phyloP scores from a whole-genome alignment of 64 coral and sea anemone species.

The Anthopleura sola region DNA sequence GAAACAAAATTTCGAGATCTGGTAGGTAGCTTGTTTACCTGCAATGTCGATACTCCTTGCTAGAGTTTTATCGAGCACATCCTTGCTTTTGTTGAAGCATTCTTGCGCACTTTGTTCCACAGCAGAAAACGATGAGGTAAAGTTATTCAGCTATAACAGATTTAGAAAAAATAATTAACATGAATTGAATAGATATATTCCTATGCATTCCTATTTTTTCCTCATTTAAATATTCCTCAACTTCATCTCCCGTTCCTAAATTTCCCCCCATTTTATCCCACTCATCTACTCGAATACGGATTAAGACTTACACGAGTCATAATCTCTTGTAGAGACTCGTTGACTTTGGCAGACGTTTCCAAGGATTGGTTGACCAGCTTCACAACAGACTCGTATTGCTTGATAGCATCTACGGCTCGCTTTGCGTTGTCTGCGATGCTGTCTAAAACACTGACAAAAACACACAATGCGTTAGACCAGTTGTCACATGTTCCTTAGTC shows the following conservation, averaged over 20 bases:
- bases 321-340: conserved; percentile 70
- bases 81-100: background rate
- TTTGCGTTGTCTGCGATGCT: conserved; percentile 17
- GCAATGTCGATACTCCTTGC: conserved; percentile 23
- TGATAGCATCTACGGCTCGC: conserved; percentile 68
- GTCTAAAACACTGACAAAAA: conserved; percentile 40
- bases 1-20: too few species aligned
- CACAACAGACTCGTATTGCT: conserved; percentile 70
- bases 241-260: background rate
- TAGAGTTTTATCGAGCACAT: conserved; percentile 20
- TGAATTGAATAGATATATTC: too few species aligned
- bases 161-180: too few species aligned
- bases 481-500: too few species aligned
- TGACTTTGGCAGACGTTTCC: conserved; percentile 62
- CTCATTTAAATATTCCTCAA: too few species aligned
- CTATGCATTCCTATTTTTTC: too few species aligned
- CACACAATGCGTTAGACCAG: background rate
- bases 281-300: background rate
- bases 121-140: conserved; percentile 5
- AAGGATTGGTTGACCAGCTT: conserved; percentile 54
- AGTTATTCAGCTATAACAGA: conserved; percentile 23
- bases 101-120: conserved; percentile 8
- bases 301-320: conserved; percentile 48
- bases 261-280: background rate
- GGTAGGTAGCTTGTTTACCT: background rate